phyloP scores from a whole-genome alignment of 64 coral and sea anemone species.

The Montipora foliosa region DNA sequence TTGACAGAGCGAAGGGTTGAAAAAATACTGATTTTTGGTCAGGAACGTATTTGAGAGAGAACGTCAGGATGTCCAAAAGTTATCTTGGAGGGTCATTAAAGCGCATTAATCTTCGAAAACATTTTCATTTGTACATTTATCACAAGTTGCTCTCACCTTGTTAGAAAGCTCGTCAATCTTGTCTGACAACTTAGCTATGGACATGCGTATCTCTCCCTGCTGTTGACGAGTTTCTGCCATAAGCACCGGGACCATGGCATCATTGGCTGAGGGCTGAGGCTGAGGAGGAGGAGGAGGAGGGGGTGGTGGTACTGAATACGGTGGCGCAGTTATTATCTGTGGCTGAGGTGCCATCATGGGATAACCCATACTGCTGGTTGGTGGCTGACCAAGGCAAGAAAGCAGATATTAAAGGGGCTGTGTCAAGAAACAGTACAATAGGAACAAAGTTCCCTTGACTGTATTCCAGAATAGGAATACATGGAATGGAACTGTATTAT shows the following conservation, averaged over 20 bases:
- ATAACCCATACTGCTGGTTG: slow-evolving; percentile 69
- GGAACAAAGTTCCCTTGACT: no score
- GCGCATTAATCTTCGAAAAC: no score
- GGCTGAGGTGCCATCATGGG: slow-evolving; percentile 85
- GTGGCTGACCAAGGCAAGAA: slow-evolving; percentile 6
- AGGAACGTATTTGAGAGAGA: no score
- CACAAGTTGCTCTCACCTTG: slow-evolving; percentile 62
- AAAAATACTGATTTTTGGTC: no score
- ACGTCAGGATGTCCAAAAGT: no score
- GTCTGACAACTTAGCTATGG: slow-evolving; percentile 88
- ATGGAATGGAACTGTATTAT: no score
- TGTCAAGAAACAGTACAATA: no score
- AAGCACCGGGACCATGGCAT: slow-evolving; percentile 95
- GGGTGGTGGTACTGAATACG: slow-evolving; percentile 60
- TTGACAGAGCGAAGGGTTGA: no score
- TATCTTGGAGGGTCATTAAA: no score
- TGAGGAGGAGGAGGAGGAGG: slow-evolving; percentile 42
- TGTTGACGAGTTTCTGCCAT: slow-evolving; percentile 99
- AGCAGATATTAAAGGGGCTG: not conserved
- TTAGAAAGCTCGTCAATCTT: slow-evolving; percentile 90
- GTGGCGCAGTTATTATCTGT: slow-evolving; percentile 47
- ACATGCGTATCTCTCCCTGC: slow-evolving; percentile 92
- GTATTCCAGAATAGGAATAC: no score
- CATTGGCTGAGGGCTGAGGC: slow-evolving; percentile 78
- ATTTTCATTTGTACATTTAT: not conserved